Evolutionary conservation across 53 echinoderm and acorn worm genomes (phyloP).

Genomic region (Henricia sp.): DNA sequence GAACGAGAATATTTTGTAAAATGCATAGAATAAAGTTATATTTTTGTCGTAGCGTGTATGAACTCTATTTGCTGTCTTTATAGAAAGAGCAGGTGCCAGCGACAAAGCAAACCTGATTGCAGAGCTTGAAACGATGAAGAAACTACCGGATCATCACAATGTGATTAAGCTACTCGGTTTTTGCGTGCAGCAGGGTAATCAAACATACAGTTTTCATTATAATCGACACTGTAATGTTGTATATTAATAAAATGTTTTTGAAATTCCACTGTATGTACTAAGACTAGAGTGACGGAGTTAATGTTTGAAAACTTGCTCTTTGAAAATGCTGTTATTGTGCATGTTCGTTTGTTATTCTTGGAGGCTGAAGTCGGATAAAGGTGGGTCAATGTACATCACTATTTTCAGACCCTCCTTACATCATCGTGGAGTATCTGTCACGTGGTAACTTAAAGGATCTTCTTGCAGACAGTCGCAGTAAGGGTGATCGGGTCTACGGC

Average conservation of each 20-base stretch:
- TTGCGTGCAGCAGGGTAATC: constrained; percentile 3
- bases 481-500: constrained; percentile 7
- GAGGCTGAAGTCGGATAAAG: neutral
- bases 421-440: constrained; percentile 8
- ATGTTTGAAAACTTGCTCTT: neutral
- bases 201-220: neutral
- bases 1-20: neutral
- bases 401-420: neutral
- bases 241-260: neutral
- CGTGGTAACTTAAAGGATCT: constrained; percentile 2
- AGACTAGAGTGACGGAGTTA: neutral
- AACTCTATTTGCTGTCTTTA: neutral
- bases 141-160: constrained; percentile 6
- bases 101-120: neutral
- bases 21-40: neutral
- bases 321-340: neutral
- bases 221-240: neutral
- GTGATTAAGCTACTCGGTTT: constrained; percentile 22
- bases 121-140: constrained; percentile 23
- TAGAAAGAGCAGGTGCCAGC: neutral
- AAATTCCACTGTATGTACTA: neutral
- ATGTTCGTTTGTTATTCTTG: neutral
- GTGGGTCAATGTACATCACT: neutral
- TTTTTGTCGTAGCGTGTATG: neutral
- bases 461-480: constrained; percentile 14